phyloP scores from a whole-genome alignment of 2,797 vertebrate species.

The Hemitrygon akajei region DNA sequence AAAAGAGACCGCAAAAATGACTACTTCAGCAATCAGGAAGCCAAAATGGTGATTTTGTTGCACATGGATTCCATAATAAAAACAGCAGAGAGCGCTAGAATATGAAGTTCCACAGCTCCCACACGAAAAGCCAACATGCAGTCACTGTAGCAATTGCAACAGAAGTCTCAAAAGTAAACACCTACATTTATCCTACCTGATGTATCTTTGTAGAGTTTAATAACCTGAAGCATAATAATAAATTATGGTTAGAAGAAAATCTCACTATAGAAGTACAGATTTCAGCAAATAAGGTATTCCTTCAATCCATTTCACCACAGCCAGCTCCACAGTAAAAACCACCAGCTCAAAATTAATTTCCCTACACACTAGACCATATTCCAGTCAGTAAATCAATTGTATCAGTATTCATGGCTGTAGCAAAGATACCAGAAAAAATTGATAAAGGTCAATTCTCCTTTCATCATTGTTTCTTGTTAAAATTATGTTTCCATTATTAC shows the following conservation, averaged over 20 bases:
- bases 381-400: not conserved
- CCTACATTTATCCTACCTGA: constrained; percentile 19
- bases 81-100: not conserved
- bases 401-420: not conserved
- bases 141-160: constrained; percentile 25
- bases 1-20: constrained; percentile 8
- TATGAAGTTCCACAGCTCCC: not conserved
- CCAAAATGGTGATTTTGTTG: not conserved
- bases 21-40: not conserved
- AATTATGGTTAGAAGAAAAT: constrained; percentile 29
- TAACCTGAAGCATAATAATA: constrained; percentile 34
- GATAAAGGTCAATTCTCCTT: not conserved
- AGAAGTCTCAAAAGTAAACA: constrained; percentile 8
- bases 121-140: constrained; percentile 32
- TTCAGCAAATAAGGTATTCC: constrained; percentile 9
- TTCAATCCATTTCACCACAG: not conserved
- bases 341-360: not conserved
- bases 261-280: constrained; percentile 8
- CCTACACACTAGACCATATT: not conserved
- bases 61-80: not conserved
- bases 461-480: not conserved
- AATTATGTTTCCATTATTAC: not conserved
- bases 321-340: not conserved
- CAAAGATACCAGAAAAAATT: not conserved
- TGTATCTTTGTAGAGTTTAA: constrained; percentile 31